Base-by-base conservation (phyloP, 2,888 invertebrate genomes). In the Lamproptera curius region DNA sequence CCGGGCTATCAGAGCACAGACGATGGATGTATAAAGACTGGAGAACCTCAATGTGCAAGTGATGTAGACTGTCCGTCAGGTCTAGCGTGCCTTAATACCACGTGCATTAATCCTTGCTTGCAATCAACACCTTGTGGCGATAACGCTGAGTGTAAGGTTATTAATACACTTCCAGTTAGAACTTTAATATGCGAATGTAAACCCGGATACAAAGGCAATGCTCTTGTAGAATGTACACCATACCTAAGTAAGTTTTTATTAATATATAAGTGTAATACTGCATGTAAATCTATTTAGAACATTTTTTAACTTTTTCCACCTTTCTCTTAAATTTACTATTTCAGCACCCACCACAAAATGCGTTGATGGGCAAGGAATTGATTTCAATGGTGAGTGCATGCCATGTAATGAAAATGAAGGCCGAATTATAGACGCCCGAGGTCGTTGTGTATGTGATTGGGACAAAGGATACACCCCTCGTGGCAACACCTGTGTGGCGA, bases 121-220 rank as follows among this genome's bases (percentile, higher is more conserved):
- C 91, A 91, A 40, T 93, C 93, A 1, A 89, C 91, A 59, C 96
- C 96, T 0, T 97, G 97, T 66, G 95, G 95, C 5, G 89, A 90
- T 1, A 95, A 95, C 66, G 93, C 95, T 0, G 89, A 91, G 50
- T 96, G 96, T 67, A 92, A 90, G 52, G 93, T 95, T 1, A 80
- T 94, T 23, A 94, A 96, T 67, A 95, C 96, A 0, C 84, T 92
- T 41, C 95, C 96, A 8, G 93, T 97, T 0, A 90, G 94, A 67
- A 96, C 96, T 6, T 94, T 97, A 94, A 91, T 95, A 53, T 97
- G 97, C 67, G 94, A 95, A 76, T 97, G 97, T 71, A 72, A 93
- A 36, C 93, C 94, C 26, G 96, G 96, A 52, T 96, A 93, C 70
- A 92, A 92, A 76, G 97, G 97, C 72, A 95, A 96, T 71, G 96